Evolutionary conservation across 1,140 invertebrate genomes (phyloP), one percentile per base, ranked within the genome.

Genomic region (Samia ricini): DNA sequence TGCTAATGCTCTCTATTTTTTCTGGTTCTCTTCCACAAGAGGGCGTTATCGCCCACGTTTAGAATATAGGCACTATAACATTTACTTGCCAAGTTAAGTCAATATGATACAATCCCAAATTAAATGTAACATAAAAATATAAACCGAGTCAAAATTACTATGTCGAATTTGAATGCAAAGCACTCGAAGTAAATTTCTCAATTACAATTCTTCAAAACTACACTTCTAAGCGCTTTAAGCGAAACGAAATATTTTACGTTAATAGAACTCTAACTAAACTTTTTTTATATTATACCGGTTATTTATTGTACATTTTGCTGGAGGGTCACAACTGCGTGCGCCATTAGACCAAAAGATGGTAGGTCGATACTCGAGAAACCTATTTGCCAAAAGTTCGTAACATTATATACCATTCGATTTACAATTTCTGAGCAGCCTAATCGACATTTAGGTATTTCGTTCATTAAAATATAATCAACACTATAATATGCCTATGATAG

Each of bases 401-500:
- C 33, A 42, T 42, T 42, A 15, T 42, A 42, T 42, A 42, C 33
- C 33, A 42, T 42, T 42, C 33, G 33, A 42, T 42, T 42, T 42
- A 42, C 33, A 42, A 42, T 42, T 42, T 42, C 33, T 42, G 33
- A 42, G 33, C n/a, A n/a, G 33, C 33, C 33, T 42, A 42, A 42
- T 42, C 33, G 33, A 42, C 33, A 15, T 42, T 42, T 42, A 42
- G 33, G 4, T 15, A 4, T 42, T 42, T 42, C 33, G 33, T 42
- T 42, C 33, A 42, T 42, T 42, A 42, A 42, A 42, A 42, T 42
- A 42, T 42, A 42, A 42, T 42, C 33, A 42, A 42, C 33, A 15
- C 2, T 42, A n/a, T n/a, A n/a, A n/a, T 15, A 15, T 42, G n/a
- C 15, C 8, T 42, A 42, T 10, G 26, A 29, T 29, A 29, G 26